Percentiles rank a stretch among this genome's conserved stretches.
Conservation (phyloP, 2,888 invertebrate species). For the Drosophila eohydei region DNA sequence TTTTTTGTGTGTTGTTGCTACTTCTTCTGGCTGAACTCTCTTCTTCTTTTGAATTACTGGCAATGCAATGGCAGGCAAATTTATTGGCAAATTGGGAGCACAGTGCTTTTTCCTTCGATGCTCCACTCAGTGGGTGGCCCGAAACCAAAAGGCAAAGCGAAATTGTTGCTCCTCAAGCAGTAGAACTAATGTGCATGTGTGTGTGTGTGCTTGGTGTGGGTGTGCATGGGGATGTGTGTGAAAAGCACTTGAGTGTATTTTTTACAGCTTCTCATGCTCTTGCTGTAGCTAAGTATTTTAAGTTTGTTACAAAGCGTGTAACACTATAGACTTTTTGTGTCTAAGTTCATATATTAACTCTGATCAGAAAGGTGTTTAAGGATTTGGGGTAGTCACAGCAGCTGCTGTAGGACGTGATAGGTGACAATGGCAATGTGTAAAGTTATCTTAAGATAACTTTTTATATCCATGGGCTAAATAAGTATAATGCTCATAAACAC, state of each 20-base stretch:
- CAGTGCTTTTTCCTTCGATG: slow-evolving; percentile 62
- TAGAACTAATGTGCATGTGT: neutral
- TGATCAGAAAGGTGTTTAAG: neutral
- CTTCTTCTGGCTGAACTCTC: slow-evolving; percentile 35
- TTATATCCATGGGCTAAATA: neutral
- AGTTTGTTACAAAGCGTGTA: slow-evolving; percentile 6
- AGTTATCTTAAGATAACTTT: neutral
- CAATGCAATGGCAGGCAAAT: slow-evolving; percentile 73
- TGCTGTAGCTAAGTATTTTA: slow-evolving; percentile 16
- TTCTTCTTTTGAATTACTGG: slow-evolving; percentile 67
- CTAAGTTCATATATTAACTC: neutral
- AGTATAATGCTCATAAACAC: neutral
- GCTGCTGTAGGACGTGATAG: neutral
- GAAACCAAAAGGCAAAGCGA: slow-evolving; percentile 20
- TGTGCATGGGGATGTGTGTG: slow-evolving; percentile 33
- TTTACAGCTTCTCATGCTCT: slow-evolving; percentile 63
- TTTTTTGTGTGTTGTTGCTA: slow-evolving; percentile 10
- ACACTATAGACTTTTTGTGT: slow-evolving; percentile 2
- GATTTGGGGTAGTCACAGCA: neutral
- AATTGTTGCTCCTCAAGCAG: slow-evolving; percentile 43
- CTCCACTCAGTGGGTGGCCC: slow-evolving; percentile 22
- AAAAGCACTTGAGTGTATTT: slow-evolving; percentile 72
- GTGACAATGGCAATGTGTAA: neutral
- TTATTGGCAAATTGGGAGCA: slow-evolving; percentile 80
- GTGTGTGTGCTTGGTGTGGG: slow-evolving; percentile 11